Evolutionary conservation across 2,888 invertebrate genomes (phyloP).

Genomic region (Apamea monoglypha): DNA sequence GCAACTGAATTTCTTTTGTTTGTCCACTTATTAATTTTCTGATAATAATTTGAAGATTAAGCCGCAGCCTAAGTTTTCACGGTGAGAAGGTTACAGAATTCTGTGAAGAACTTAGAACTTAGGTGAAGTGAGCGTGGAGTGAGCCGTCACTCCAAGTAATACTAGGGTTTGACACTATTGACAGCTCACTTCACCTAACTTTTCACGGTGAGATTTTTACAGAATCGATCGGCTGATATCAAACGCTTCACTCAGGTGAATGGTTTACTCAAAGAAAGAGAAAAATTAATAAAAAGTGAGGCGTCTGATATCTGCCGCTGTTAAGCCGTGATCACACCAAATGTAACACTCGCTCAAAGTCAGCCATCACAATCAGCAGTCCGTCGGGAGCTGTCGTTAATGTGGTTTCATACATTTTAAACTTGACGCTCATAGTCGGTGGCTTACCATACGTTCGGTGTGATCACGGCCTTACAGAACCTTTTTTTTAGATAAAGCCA

Average conservation of each 20-base stretch:
- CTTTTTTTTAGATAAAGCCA: too few species aligned
- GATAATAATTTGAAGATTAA: not conserved
- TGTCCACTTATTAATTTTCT: not conserved
- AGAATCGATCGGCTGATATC: too few species aligned
- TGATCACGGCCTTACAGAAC: too few species aligned
- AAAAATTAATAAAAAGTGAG: not conserved
- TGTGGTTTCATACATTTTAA: not conserved
- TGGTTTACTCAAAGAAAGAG: not conserved
- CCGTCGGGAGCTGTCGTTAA: not conserved
- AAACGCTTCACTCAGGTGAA: not conserved
- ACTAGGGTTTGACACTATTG: too few species aligned
- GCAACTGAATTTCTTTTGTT: not conserved
- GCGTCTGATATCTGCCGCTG: not conserved
- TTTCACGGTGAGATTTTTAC: too few species aligned
- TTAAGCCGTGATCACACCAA: not conserved
- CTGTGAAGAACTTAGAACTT: too few species aligned
- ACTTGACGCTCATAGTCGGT: not conserved
- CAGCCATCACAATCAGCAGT: not conserved
- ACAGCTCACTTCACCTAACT: too few species aligned
- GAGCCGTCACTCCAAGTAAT: too few species aligned
- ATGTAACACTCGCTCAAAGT: not conserved
- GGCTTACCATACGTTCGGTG: not conserved
- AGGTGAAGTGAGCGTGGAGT: too few species aligned
- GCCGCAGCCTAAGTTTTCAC: too few species aligned
- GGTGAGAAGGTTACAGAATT: too few species aligned